Evolutionary conservation across 64 coral and sea anemone genomes (phyloP), one percentile per base, ranked within the genome.

Genomic region (Anthopleura sola): DNA sequence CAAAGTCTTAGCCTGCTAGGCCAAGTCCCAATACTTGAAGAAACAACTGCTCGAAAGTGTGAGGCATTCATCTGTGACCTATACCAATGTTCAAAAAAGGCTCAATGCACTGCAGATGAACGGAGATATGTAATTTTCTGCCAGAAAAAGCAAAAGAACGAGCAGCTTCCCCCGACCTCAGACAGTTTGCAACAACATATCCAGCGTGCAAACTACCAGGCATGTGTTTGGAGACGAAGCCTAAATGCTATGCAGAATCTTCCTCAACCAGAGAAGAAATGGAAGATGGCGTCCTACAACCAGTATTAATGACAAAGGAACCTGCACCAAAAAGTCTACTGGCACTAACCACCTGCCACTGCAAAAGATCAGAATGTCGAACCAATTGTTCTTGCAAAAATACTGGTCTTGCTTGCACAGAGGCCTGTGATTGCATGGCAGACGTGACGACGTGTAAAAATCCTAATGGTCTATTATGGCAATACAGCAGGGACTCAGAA

Each of bases 351-450:
- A 58, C 51, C 51, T 83, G 82, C 5, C 82, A 58, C 24, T 82
- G 56, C 26, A 62, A 62, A 24, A 62, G 9, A 62, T 21, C 58
- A 62, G 58, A 62, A 62, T 62, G 58, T 24, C 58, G 2, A 2
- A 62, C 58, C 58, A 62, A n/a, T 62, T 93, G n/a, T n/a, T n/a
- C n/a, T n/a, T n/a, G 86, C 83, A 88, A 79, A 49, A 88, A 47
- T 60, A 88, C 21, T 71, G 82, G 82, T 31, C 83, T 89, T 86
- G 20, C 29, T 75, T 93, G 83, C 48, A 86, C 83, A 29, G 92
- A 89, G 62, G 87, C 82, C 49, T 93, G 92, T 78, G 20, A 80
- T 76, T 93, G 92, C 84, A 89, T 93, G 84, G 85, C 88, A 86
- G 88, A 87, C n/a, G 39, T 3, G 39, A 3, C 39, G 39, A 44